Base-by-base conservation (phyloP, 2,113 vertebrate genomes). In the Podarcis cretensis region DNA sequence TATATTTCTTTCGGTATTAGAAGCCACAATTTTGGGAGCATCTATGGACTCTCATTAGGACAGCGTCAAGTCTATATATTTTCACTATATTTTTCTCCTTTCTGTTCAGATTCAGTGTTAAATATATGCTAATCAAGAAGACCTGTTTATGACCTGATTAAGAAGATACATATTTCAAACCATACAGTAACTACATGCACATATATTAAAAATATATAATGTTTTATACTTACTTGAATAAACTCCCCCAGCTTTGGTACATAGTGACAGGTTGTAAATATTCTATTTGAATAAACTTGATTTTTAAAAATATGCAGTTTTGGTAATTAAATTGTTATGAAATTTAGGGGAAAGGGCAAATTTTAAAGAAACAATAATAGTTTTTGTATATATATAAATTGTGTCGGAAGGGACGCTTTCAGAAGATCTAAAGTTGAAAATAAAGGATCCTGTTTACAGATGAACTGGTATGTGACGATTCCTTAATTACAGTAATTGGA, bases 401-500 rank as follows among this genome's bases (percentile, higher is more conserved):
- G 71, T 48, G 5, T 35, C 23, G 4, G 68, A 89, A 83, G 21
- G 2, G 10, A 0, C 0, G 59, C 25, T 92, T 0, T 0, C 71
- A 65, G 87, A 92, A 57, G 90, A 87, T 81, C 25, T 85, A 59
- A 76, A 77, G 8, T 89, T 54, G 89, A 94, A 93, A 92, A 89
- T 5, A 90, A 87, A 76, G 83, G 81, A 77, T 79, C 95, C 92
- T 93, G 91, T 94, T 96, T 94, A 95, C 93, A 92, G 85, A 27
- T 91, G 89, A 92, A 92, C 89, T 90, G 91, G 85, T 94, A 95
- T 63, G n/a, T 94, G 95, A 95, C 89, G 94, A 94, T 95, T 93
- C 91, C 68, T 79, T 96, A 95, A 96, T 96, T 96, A 96, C 93
- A 94, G 91, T 88, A 92, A 93, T 88, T 92, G 91, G 69, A 95